Percentiles rank a stretch among this genome's conserved stretches.
These are phyloP conservation scores for Arrhopalites spinosus DNA, from an alignment of 2,888 invertebrate species.

Conservation along the genomic window DNA sequence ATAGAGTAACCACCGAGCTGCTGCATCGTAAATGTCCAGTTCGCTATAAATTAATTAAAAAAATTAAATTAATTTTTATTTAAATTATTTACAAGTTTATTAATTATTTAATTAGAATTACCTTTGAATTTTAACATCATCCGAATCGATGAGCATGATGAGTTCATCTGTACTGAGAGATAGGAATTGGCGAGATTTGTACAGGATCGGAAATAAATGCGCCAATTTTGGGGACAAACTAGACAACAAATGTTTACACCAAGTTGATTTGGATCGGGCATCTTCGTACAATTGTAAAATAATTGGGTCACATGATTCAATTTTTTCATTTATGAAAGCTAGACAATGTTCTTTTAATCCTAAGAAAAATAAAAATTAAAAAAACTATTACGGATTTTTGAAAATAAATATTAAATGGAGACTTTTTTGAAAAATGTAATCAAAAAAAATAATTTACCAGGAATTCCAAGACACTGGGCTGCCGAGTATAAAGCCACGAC, in stretches of 20 bases:
- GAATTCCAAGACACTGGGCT: slow-evolving; percentile 43
- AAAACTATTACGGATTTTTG: not conserved
- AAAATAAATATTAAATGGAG: not conserved
- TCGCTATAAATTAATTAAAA: slow-evolving; percentile 62
- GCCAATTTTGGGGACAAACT: slow-evolving; percentile 46
- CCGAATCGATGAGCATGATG: slow-evolving; percentile 45
- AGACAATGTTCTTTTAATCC: slow-evolving; percentile 48
- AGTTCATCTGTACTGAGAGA: slow-evolving; percentile 45
- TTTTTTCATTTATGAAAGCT: slow-evolving; percentile 42
- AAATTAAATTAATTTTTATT: not conserved
- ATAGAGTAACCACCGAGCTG: slow-evolving; percentile 76
- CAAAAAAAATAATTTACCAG: no score
- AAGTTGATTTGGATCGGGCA: slow-evolving; percentile 35
- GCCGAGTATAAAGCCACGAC: slow-evolving; percentile 45
- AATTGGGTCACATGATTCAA: slow-evolving; percentile 44
- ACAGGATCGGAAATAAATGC: slow-evolving; percentile 45
- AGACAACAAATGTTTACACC: slow-evolving; percentile 42
- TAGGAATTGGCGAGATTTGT: slow-evolving; percentile 45
- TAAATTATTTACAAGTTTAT: slow-evolving; percentile 1
- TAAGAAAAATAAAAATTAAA: not conserved
- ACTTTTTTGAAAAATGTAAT: no score
- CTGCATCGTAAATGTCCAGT: slow-evolving; percentile 79
- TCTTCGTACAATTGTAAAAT: slow-evolving; percentile 49
- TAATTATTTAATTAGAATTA: slow-evolving; percentile 13
- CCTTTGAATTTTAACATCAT: slow-evolving; percentile 49